Evolutionary conservation across 1,140 invertebrate genomes (phyloP).

Genomic region (Drosophila melanogaster): Release_6_plus_ISO1_MT NT_033777.3:13441001-13441500

Average conservation of each 20-base stretch:
- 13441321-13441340: slow-evolving; percentile 10
- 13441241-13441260: slow-evolving; percentile 24
- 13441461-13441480: slow-evolving; percentile 73
- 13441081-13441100: not conserved
- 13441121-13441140: not conserved
- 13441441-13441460: slow-evolving; percentile 76
- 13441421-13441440: slow-evolving; percentile 66
- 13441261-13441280: slow-evolving; percentile 24
- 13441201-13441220: slow-evolving; percentile 27
- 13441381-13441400: slow-evolving; percentile 33
- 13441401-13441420: slow-evolving; percentile 42
- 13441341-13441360: slow-evolving; percentile 31
- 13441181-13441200: not conserved
- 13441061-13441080: not conserved
- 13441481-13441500: slow-evolving; percentile 79
- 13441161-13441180: not conserved
- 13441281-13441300: slow-evolving; percentile 34
- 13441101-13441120: no score
- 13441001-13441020: slow-evolving; percentile 4
- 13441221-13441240: slow-evolving; percentile 7
- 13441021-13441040: slow-evolving; percentile 1
- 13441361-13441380: slow-evolving; percentile 16
- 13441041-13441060: not conserved
- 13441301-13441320: slow-evolving; percentile 24
- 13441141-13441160: not conserved